Evolutionary conservation across 2,797 vertebrate species (phyloP).

Genomic region (Cichlasoma orientale): DNA sequence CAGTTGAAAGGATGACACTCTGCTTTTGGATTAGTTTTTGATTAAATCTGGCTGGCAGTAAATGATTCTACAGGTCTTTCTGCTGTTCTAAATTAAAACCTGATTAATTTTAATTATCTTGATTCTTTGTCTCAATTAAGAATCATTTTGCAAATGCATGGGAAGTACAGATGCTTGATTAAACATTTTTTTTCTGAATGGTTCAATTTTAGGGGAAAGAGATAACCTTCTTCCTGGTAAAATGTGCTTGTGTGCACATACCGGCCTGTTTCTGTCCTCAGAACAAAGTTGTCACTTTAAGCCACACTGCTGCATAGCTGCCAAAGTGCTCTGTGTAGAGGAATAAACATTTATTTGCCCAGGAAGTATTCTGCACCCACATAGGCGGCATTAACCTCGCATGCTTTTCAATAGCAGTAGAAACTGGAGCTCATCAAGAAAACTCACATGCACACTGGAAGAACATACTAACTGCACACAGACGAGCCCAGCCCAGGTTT

Average conservation of each 20-base stretch:
- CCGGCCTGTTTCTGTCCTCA: not conserved
- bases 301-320: too few relatives aligned
- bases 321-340: too few relatives aligned
- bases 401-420: not conserved
- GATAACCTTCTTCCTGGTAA: too few relatives aligned
- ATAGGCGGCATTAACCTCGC: too few relatives aligned
- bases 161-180: not conserved
- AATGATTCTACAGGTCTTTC: not conserved
- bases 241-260: not conserved
- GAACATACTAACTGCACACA: not conserved
- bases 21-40: not conserved
- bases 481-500: not conserved
- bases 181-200: not conserved
- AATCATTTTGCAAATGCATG: not conserved
- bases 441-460: not conserved
- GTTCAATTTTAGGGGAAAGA: not conserved
- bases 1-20: not conserved
- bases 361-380: too few relatives aligned
- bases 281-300: too few relatives aligned
- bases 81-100: not conserved
- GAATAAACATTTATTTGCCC: too few relatives aligned
- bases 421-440: not conserved
- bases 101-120: rapidly evolving
- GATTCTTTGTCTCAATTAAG: not conserved
- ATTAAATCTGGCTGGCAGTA: not conserved